Base-by-base conservation (phyloP, 2,888 invertebrate species). In the Erebia epiphron region DNA sequence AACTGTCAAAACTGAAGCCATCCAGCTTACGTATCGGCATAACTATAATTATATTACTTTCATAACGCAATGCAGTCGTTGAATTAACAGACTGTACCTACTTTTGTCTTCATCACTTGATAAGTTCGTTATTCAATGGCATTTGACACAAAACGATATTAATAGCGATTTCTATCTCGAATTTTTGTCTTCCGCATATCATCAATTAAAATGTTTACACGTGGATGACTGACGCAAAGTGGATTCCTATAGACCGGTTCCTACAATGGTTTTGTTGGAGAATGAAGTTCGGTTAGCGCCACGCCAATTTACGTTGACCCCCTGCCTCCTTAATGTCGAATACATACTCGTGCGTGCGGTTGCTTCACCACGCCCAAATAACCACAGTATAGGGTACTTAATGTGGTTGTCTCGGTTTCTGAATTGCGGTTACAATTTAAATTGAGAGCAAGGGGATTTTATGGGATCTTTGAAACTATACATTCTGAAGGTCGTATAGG, bases 201-300 rank as follows among this genome's bases (percentile, higher is more conserved):
- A 89, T 90, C 91, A 91, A 92, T 92, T 91, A 91, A 91, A 89
- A 91, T 90, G 81, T 92, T 90, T 91, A 87, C 89, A 91, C 90
- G 90, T 90, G 90, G 85, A 83, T 84, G 85, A 83, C 83, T 89
- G 90, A 89, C 87, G 89, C 86, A 87, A 88, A 83, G 84, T 86
- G 85, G 83, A 90, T 91, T 90, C 89, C 86, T 87, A 75, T 72
- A 75, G 84, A 91, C 91, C 87, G 87, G 92, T 92, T 89, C 73
- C 72, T 76, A 87, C 87, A 90, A 88, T 90, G 83, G 87, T 83
- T 86, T 82, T 84, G 85, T 86, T 84, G 86, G 84, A 86, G 87
- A 88, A 85, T 86, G 82, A 84, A 84, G 86, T 86, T 86, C 75
- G 84, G 81, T 82, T 86, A 88, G 89, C 86, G 86, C 86, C 87